A percentile compares a stretch with the other conserved stretches of the same genome.
phyloP scores from a whole-genome alignment of 2,797 vertebrate genomes.

The Karalla daura region DNA sequence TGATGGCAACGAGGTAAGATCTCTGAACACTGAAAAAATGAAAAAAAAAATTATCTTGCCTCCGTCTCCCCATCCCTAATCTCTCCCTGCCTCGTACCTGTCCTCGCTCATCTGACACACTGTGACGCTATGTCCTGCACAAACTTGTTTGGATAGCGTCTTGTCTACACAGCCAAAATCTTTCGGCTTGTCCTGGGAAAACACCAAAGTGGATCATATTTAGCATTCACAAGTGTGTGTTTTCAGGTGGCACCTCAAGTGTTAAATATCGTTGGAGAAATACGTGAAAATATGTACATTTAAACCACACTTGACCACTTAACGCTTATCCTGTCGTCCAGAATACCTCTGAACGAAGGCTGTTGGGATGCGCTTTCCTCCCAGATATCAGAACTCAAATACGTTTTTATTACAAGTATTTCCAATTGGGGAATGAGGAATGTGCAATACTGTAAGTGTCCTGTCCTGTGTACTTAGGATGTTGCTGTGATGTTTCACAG shows the following conservation, averaged over 20 bases:
- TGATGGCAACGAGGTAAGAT: conserved; percentile 92
- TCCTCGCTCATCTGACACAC: not conserved
- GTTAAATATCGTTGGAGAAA: not conserved
- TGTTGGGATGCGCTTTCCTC: not conserved
- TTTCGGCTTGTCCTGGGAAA: not conserved
- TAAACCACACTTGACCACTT: no score
- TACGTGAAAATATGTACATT: no score
- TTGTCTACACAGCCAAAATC: not conserved
- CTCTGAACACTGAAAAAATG: no score
- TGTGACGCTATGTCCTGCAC: not conserved
- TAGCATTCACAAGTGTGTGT: not conserved
- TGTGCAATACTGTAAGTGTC: conserved; percentile 42
- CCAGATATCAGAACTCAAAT: not conserved
- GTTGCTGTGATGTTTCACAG: conserved; percentile 82
- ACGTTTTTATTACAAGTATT: not conserved
- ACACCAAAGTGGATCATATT: not conserved
- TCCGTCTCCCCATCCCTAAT: not conserved
- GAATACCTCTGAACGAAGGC: no score
- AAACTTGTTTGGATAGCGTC: not conserved
- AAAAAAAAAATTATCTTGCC: no score
- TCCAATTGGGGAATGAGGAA: conserved; percentile 20
- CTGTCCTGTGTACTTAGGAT: conserved; percentile 60
- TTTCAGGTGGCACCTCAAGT: not conserved
- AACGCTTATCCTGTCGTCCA: no score
- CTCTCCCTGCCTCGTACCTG: not conserved